Evolutionary conservation across 2,888 invertebrate genomes (phyloP).

Genomic region (Cordylochernes scorpioides): DNA sequence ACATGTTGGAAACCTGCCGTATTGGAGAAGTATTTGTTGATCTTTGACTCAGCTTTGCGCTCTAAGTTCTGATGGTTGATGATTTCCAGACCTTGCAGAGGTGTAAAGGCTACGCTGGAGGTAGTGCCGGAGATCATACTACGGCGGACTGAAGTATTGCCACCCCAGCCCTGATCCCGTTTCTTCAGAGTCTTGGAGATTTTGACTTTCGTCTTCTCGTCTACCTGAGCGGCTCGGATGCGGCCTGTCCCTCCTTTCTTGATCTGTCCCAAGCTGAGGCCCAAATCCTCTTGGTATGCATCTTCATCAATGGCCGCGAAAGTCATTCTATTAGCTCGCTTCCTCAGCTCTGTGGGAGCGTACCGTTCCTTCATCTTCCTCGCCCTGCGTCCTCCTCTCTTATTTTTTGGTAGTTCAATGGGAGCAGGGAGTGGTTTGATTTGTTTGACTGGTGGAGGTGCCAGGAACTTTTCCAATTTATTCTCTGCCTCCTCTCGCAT

Average conservation of each 20-base stretch:
- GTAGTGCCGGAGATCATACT: conserved; percentile 94
- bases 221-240: conserved; percentile 73
- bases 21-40: too few species aligned
- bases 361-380: conserved; percentile 97
- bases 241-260: conserved; percentile 78
- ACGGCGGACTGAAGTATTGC: conserved; percentile 70
- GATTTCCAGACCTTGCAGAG: too few species aligned
- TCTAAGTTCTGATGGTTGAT: too few species aligned
- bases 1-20: too few species aligned
- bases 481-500: conserved; percentile 74
- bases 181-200: conserved; percentile 87
- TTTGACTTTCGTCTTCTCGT: conserved; percentile 94
- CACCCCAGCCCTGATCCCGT: conserved; percentile 69
- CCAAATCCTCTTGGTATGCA: conserved; percentile 94
- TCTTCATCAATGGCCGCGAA: conserved; percentile 97
- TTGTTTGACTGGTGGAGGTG: conserved; percentile 93
- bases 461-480: conserved; percentile 81
- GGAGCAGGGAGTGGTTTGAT: conserved; percentile 87
- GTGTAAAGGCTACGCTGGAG: conserved; percentile 93
- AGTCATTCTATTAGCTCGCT: conserved; percentile 89
- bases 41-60: too few species aligned
- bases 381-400: conserved; percentile 48
- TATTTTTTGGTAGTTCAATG: conserved; percentile 84
- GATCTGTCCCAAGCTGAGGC: conserved; percentile 81
- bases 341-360: conserved; percentile 87